Evolutionary conservation across 2,888 invertebrate species (phyloP), one percentile per base, ranked within the genome.

Genomic region (Plagodis dolabraria): DNA sequence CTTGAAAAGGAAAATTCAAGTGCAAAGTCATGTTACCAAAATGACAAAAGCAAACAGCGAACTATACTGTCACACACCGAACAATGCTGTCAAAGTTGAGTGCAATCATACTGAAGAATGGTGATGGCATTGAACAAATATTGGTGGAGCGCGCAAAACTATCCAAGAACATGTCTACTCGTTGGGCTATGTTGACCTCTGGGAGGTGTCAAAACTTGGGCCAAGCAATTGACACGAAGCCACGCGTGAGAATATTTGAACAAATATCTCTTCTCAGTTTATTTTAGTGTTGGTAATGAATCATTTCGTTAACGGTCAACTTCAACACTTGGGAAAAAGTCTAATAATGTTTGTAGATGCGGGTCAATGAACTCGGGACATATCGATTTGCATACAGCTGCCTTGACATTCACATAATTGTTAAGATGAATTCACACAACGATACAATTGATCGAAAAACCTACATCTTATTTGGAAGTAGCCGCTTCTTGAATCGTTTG

Each of bases 181-280:
- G 57, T 42, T 49, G 57, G 57, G 47, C 57, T 33, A 42, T 55
- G 81, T 89, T 89, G 90, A 90, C 89, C 90, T 77, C 78, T 67
- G 69, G 75, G 80, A 89, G 86, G 87, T 91, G 90, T 91, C 89
- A 87, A 86, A 89, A 83, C 83, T 83, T 79, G 79, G 80, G 78
- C 79, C 79, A 72, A 79, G 82, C 85, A 85, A 87, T 85, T 87
- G 89, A 90, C 89, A 85, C 83, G 80, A 76, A 76, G 80, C 77
- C 80, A 84, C 83, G 86, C 90, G 91, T 92, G 92, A 90, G 90
- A 92, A 91, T 85, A 86, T 90, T 86, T 89, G 84, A 85, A 89
- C 89, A 92, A 90, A 88, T 83, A 89, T 80, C 83, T 80, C 83
- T 80, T 80, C 80, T 79, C 74, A 83, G 89, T 89, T 89, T 87